phyloP scores from a whole-genome alignment of 2,888 invertebrate genomes.

The Catocala sponsa region DNA sequence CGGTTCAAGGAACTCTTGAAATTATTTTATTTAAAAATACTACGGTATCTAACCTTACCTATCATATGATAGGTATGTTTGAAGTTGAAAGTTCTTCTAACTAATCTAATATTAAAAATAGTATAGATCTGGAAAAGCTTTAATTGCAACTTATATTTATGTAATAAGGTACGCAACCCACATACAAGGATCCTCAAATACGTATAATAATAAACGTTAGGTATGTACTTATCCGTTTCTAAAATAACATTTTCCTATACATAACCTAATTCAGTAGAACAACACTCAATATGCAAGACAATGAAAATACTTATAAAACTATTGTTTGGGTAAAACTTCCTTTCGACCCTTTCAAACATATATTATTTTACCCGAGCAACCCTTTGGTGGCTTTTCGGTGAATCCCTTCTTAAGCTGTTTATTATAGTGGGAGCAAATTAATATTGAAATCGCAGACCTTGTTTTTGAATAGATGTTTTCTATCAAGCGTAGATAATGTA shows the following conservation, averaged over 20 bases:
- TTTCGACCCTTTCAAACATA: conserved; percentile 27
- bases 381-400: conserved; percentile 31
- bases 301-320: conserved; percentile 27
- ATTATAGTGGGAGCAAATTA: conserved; percentile 9
- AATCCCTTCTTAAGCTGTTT: conserved; percentile 27
- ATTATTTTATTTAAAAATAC: too few species aligned
- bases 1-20: too few species aligned
- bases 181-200: neutral
- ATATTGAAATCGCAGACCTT: conserved; percentile 4
- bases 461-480: neutral
- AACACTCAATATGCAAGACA: conserved; percentile 18
- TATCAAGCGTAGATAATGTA: too few species aligned
- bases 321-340: conserved; percentile 29
- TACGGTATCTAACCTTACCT: too few species aligned
- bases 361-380: conserved; percentile 24
- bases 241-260: conserved; percentile 12
- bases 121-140: too few species aligned
- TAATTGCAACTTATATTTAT: too few species aligned
- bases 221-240: conserved; percentile 15
- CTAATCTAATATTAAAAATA: too few species aligned
- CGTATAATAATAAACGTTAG: conserved; percentile 6
- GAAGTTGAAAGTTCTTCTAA: too few species aligned
- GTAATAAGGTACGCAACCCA: neutral
- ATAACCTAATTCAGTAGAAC: conserved; percentile 12
- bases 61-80: too few species aligned